Base-by-base conservation (phyloP, 2,113 vertebrate genomes). In the Trogon surrucura region DNA sequence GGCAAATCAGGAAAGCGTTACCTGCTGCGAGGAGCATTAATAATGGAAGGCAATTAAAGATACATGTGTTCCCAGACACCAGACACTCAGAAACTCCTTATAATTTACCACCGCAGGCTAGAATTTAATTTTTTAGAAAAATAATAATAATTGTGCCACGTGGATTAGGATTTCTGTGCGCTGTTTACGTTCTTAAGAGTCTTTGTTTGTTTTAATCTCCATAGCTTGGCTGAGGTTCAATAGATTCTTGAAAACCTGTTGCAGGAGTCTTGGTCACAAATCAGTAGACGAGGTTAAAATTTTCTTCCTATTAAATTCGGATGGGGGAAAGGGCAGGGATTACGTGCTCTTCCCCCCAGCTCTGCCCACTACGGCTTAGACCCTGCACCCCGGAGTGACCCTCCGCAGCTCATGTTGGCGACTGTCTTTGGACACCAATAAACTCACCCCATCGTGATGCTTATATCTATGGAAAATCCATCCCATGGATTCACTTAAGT, bases 341-440 rank as follows among this genome's bases (percentile, higher is more conserved):
- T 4, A 45, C 1, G 0, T 47, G 22, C 10, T 44, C 12, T 4
- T 2, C 22, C 30, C 44, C 45, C 17, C 64, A 62, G 56, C 29
- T 80, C 69, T 88, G 62, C 38, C 57, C 41, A 10, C 18, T 50
- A 21, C 79, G 48, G 14, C 8, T 36, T 12, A 44, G 44, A 27
- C 21, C 32, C 70, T 14, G 27, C 13, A 21, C n/a, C 60, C 34
- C 16, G 41, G 30, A 27, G 53, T 2, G 4, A 60, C 25, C 65
- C 17, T 56, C 20, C 34, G 9, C 0, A 3, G 25, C 47, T 51
- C 44, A 32, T 19, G 5, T 4, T 7, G 29, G 20, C 0, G 2
- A 4, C 47, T 20, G 16, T 5, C 67, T 58, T 26, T 2, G 22
- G 44, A 51, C 50, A 23, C 27, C 8, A 53, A 36, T 6, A 32